Percentiles rank a stretch among this genome's conserved stretches.
Conservation (phyloP, 2,797 vertebrate genomes). For the Bovichtus diacanthus region DNA sequence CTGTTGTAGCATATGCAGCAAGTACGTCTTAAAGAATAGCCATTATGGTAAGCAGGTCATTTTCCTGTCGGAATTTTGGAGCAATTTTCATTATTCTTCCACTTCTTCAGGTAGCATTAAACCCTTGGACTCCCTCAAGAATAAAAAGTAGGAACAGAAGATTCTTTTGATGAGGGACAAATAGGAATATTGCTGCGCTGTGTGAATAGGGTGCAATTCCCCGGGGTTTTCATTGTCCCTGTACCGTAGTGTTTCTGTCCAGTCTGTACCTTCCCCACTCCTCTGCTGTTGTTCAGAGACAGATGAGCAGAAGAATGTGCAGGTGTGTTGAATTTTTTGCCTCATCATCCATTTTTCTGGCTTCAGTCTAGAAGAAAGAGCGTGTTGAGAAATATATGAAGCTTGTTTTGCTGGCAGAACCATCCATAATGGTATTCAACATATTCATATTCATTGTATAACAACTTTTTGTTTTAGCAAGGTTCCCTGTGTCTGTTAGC, state of each 20-base stretch:
- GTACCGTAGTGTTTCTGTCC: constrained; percentile 61
- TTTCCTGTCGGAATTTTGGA: constrained; percentile 86
- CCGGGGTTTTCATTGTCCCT: constrained; percentile 85
- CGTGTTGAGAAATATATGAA: constrained; percentile 1
- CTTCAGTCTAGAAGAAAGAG: constrained; percentile 10
- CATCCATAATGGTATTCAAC: neutral
- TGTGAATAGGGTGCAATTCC: constrained; percentile 88
- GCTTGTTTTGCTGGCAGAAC: constrained; percentile 2
- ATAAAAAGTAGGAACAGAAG: constrained; percentile 84
- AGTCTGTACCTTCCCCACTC: constrained; percentile 15
- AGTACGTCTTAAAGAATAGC: constrained; percentile 75
- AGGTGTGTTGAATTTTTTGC: constrained; percentile 47
- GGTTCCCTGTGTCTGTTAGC: neutral
- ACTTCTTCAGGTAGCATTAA: constrained; percentile 86
- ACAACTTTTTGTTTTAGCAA: constrained; percentile 5
- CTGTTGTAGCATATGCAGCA: constrained; percentile 73
- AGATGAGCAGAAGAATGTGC: constrained; percentile 76
- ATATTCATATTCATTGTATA: neutral
- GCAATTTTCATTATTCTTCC: constrained; percentile 88
- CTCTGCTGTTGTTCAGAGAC: constrained; percentile 79
- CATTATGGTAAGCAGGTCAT: constrained; percentile 86
- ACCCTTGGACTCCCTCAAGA: constrained; percentile 86
- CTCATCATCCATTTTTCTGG: constrained; percentile 44
- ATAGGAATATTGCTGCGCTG: constrained; percentile 86
- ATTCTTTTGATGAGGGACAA: constrained; percentile 85